These are phyloP conservation scores for Meteorus sp. DNA, from an alignment of 1,140 invertebrate species.

Conservation along the genomic window DNA sequence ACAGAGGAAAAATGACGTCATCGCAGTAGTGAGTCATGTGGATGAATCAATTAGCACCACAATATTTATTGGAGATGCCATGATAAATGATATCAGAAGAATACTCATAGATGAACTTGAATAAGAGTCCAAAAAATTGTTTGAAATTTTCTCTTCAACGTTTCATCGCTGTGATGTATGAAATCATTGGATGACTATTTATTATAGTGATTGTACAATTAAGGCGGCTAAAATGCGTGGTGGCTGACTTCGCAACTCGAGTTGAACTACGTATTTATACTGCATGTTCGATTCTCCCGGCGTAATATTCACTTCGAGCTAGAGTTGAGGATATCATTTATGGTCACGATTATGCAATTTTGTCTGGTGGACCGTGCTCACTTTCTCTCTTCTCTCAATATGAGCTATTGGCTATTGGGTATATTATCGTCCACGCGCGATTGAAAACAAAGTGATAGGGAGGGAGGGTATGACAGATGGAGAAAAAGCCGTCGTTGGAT, in stretches of 20 bases:
- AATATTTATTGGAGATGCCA: not conserved
- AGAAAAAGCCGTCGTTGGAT: too few species aligned
- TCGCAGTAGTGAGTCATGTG: conserved; percentile 15
- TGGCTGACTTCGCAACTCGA: not conserved
- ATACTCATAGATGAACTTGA: too few species aligned
- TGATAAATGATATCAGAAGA: too few species aligned
- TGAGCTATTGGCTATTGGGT: conserved; percentile 29
- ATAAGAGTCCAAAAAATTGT: not conserved
- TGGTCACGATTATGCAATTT: conserved; percentile 51
- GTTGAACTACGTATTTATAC: not conserved
- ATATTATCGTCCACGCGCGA: conserved; percentile 40
- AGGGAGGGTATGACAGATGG: too few species aligned
- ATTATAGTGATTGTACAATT: not conserved
- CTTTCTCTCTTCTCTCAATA: conserved; percentile 52
- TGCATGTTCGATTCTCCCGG: not conserved
- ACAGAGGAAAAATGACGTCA: conserved; percentile 22
- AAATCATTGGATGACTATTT: not conserved
- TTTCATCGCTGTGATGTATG: not conserved
- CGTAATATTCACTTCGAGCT: not conserved
- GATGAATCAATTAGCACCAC: conserved; percentile 22
- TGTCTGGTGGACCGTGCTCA: conserved; percentile 39
- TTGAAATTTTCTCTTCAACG: not conserved
- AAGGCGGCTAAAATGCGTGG: not conserved
- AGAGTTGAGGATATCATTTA: conserved; percentile 55
- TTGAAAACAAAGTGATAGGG: too few species aligned